A percentile compares a stretch with the other conserved stretches of the same genome.
These are phyloP conservation scores for Limenitis camilla DNA, from an alignment of 2,888 invertebrate species.

Conservation along the genomic window DNA sequence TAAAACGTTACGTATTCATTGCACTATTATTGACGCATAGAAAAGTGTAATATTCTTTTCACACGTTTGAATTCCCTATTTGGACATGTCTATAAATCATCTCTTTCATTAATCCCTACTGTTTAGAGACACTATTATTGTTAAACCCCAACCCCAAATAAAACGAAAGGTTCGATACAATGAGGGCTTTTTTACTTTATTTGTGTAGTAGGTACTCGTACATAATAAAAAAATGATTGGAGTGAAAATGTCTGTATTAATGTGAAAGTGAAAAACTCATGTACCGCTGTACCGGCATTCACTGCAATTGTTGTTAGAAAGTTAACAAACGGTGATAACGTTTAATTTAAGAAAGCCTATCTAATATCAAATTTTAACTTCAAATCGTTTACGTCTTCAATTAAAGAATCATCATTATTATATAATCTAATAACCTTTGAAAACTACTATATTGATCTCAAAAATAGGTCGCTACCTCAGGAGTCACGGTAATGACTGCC, in stretches of 20 bases:
- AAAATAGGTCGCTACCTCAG: too few species aligned
- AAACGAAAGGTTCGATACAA: constrained; percentile 18
- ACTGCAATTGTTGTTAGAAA: too few species aligned
- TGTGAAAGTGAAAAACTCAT: too few species aligned
- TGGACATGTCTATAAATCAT: constrained; percentile 60
- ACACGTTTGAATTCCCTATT: constrained; percentile 5
- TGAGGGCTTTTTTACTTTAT: neutral
- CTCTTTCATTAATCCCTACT: constrained; percentile 54
- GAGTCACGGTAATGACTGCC: constrained; percentile 1
- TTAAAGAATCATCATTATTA: too few species aligned
- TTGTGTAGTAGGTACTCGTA: neutral
- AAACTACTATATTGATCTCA: too few species aligned
- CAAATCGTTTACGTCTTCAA: too few species aligned
- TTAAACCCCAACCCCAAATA: constrained; percentile 33
- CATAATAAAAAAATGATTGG: neutral
- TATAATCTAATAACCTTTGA: too few species aligned
- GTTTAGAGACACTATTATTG: constrained; percentile 47
- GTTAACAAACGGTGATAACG: too few species aligned
- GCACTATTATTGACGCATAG: too few species aligned
- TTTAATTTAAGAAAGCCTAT: too few species aligned
- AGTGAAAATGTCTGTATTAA: neutral
- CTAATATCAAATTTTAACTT: too few species aligned
- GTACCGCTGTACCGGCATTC: too few species aligned
- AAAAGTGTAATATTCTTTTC: neutral
- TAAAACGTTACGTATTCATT: neutral